Base-by-base conservation (phyloP, 1,140 invertebrate genomes). In the Grapholita molesta region DNA sequence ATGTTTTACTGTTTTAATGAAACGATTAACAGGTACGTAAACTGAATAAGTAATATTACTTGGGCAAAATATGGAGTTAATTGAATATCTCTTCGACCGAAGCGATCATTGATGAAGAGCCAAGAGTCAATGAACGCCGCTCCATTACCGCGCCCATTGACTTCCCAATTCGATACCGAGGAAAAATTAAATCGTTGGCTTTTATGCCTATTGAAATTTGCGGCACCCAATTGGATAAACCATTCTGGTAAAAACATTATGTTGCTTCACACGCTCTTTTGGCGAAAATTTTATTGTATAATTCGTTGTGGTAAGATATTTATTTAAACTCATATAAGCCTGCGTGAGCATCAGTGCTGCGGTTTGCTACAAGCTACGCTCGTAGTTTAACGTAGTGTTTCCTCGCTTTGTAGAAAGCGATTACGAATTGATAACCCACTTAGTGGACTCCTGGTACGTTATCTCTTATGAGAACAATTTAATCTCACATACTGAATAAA, bases 61-160 rank as follows among this genome's bases (percentile, higher is more conserved):
- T n/a, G n/a, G n/a, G n/a, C n/a, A n/a, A n/a, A 2, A 15, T 15
- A 15, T 38, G 15, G 6, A 38, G 15, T 38, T 12, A 38, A 38
- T 38, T 38, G 35, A 38, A 38, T 38, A 38, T 38, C n/a, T 38
- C 15, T 38, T 38, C n/a, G 35, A n/a, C 35, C 0, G 3, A 7
- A 12, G 12, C 25, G 55, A 61, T 61, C 55, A 61, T 61, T 61
- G 25, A 61, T 61, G 25, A 32, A 8, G 55, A 15, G 24, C 3
- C 25, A 28, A 12, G 5, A 61, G 55, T 61, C 55, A 61, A 61
- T 61, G 55, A 61, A 28, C 55, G n/a, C n/a, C 53, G 24, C 53
- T 57, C 24, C 24, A 30, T 61, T 61, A 30, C 24, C 55, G 55
- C n/a, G 24, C 55, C 55, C 55, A 61, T 61, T 61, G 55, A 61